Base-by-base conservation (phyloP, 2,888 invertebrate genomes). In the Peribatodes rhomboidaria region DNA sequence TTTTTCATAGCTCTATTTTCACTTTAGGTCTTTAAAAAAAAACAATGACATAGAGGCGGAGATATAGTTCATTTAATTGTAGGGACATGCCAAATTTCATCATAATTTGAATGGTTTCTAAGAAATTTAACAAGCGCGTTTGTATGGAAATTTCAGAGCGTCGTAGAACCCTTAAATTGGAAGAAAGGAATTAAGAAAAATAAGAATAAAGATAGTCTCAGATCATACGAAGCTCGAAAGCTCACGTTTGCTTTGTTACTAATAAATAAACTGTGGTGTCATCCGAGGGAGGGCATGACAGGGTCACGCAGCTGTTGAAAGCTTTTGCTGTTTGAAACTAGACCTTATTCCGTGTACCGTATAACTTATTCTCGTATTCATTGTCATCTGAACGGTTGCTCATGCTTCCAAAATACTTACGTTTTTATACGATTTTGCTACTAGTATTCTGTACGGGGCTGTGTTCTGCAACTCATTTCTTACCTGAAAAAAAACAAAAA, bases 401-500 rank as follows among this genome's bases (percentile, higher is more conserved):
- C 65, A 53, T 62, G 58, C 60, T 68, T 61, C 54, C 47, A 42
- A 62, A 65, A 68, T 66, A 59, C 72, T 73, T 72, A 74, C 74
- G n/a, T 33, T 31, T 20, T 16, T 20, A 2, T n/a, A n/a, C n/a
- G n/a, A 39, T n/a, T 55, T 39, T 8, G n/a, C 0, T 18, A 1
- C 10, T 11, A n/a, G 1, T 42, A 10, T 22, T 61, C 20, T 41
- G 2, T n/a, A 2, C 35, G 1, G 22, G 22, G 3, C 31, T 14
- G n/a, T n/a, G 27, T 27, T 27, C 37, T 13, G 13, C 14, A n/a
- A 42, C 31, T 46, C 1, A 58, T 58, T 68, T 55, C 78, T 82
- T 90, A 91, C 90, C 92, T 91, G 88, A 60, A 90, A 90, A 84
- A 83, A 90, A 75, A 82, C 82, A 74, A 65, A 14, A 37, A 14